Evolutionary conservation across 1,140 invertebrate genomes (phyloP).

Genomic region (Nephila pilipes): DNA sequence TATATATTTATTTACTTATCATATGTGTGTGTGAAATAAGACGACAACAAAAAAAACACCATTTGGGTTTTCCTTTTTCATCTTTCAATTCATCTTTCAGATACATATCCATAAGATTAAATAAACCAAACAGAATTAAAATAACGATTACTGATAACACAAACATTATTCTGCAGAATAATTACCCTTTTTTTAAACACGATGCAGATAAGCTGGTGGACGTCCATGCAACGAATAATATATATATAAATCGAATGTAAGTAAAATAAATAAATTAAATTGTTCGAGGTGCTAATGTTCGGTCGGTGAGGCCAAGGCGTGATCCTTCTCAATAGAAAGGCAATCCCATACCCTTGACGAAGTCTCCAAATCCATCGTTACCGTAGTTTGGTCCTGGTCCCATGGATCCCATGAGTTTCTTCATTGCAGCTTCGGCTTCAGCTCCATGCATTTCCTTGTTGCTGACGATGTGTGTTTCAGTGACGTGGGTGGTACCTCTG

Average conservation of each 20-base stretch:
- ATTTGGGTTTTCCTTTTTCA: slow-evolving; percentile 71
- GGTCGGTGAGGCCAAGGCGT: not conserved
- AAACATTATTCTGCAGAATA: slow-evolving; percentile 49
- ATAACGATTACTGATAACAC: slow-evolving; percentile 72
- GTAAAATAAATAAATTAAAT: slow-evolving; percentile 64
- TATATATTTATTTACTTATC: not conserved
- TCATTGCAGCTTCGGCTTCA: slow-evolving; percentile 76
- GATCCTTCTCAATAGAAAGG: slow-evolving; percentile 43
- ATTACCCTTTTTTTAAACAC: not conserved
- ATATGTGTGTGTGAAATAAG: not conserved
- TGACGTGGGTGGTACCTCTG: slow-evolving; percentile 66
- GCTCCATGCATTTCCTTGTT: slow-evolving; percentile 72
- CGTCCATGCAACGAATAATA: not conserved
- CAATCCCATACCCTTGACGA: slow-evolving; percentile 67
- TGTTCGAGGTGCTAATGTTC: slow-evolving; percentile 30
- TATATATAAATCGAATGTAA: not conserved
- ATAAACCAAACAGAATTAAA: slow-evolving; percentile 70
- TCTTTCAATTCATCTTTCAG: slow-evolving; percentile 74
- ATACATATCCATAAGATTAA: slow-evolving; percentile 75
- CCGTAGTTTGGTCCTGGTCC: not conserved
- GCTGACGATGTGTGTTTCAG: slow-evolving; percentile 70
- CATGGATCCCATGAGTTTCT: slow-evolving; percentile 76
- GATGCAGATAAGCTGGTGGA: not conserved
- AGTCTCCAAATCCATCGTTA: slow-evolving; percentile 48
- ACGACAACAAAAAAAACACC: not conserved